phyloP scores from a whole-genome alignment of 2,888 invertebrate genomes.

The Camponotus fellah region DNA sequence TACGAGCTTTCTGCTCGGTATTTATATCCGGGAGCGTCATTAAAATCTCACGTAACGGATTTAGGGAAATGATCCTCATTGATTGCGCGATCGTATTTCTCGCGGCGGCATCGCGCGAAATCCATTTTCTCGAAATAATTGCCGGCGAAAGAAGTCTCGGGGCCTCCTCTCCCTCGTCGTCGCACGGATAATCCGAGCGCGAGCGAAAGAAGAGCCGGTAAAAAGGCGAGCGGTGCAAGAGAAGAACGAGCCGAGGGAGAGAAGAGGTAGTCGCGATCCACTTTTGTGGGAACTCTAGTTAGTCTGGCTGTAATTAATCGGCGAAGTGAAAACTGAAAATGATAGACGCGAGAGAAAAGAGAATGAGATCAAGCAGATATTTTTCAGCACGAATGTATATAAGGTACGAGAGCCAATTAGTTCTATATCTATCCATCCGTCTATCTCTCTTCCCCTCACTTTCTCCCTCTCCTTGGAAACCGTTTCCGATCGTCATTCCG shows the following conservation, averaged over 20 bases:
- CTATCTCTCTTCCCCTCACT: neutral
- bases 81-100: conserved; percentile 35
- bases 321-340: conserved; percentile 70
- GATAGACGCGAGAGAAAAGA: conserved; percentile 42
- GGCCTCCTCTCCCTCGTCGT: conserved; percentile 36
- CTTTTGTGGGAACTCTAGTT: conserved; percentile 67
- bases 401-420: conserved; percentile 31
- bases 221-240: conserved; percentile 31
- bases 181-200: conserved; percentile 61
- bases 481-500: neutral
- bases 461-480: neutral
- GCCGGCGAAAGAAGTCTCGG: conserved; percentile 63
- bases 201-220: conserved; percentile 37
- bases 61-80: conserved; percentile 17
- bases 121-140: conserved; percentile 67
- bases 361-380: conserved; percentile 7
- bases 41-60: conserved; percentile 44
- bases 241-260: conserved; percentile 27
- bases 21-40: conserved; percentile 21
- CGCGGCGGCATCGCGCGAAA: conserved; percentile 46
- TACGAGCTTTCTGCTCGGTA: conserved; percentile 3
- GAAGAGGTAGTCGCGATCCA: conserved; percentile 64
- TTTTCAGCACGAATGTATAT: conserved; percentile 22
- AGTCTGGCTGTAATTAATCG: conserved; percentile 62
- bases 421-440: neutral